Evolutionary conservation across 2,888 invertebrate genomes (phyloP), one percentile per base, ranked within the genome.

Genomic region (Phragmatobia fuliginosa): DNA sequence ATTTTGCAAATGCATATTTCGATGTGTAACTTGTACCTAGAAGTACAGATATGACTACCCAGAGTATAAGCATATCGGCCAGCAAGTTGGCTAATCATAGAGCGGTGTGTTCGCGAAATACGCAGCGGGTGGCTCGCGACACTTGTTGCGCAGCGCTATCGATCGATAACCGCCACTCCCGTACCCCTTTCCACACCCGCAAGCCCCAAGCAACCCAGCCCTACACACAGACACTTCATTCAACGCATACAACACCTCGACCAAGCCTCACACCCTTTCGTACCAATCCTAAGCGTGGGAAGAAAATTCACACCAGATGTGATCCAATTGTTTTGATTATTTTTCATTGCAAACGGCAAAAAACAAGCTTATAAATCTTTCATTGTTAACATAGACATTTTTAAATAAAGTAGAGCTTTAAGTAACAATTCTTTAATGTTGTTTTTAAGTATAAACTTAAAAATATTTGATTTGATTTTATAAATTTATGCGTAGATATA

Each of bases 141-240:
- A 94, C 94, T 92, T 94, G 94, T 94, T 94, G 93, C 94, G 93
- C 93, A 90, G 90, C 80, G 83, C 80, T 80, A 81, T 77, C 85
- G 90, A 93, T 94, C 94, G 92, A 94, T 94, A 91, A 74, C 74
- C 70, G 66, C 74, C 82, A 72, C 79, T 73, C 74, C 68, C 78
- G 82, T 77, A 80, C 74, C 81, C 82, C 78, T 80, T 78, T 82
- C 81, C 81, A 81, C 77, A 68, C 72, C 75, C 56, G 63, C 68
- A 49, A 68, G 62, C 65, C 68, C 72, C 72, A 56, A 52, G 62
- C 58, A 52, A 28, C 72, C 62, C 65, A 60, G 52, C 71, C 66
- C 68, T 68, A 75, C 81, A 77, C 77, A 78, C 76, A 76, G 77
- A 81, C 80, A 84, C 78, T 82, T 83, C 77, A 84, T 86, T 86